Percentiles rank a stretch among this genome's conserved stretches.
Conservation (phyloP, 2,888 invertebrate genomes). For the Drosophila parthenogenetica region DNA sequence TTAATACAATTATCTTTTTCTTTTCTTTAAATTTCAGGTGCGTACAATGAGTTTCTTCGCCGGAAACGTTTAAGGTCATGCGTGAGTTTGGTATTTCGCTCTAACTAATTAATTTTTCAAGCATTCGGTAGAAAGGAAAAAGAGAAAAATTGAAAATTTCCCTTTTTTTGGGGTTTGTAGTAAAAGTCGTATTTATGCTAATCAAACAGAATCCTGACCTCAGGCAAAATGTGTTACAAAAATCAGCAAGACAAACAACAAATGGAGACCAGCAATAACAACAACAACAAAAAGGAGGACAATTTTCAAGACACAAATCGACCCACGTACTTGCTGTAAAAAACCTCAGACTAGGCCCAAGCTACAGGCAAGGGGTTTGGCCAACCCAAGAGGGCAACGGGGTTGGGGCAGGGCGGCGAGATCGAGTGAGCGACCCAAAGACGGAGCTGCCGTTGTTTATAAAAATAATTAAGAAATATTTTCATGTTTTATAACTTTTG, state of each 20-base stretch:
- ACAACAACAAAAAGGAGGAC: background rate
- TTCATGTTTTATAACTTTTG: constrained; percentile 80
- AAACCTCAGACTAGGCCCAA: constrained; percentile 31
- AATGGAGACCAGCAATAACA: constrained; percentile 31
- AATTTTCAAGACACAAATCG: constrained; percentile 50
- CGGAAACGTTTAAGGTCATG: constrained; percentile 13
- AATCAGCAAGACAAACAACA: constrained; percentile 74
- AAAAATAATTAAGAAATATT: constrained; percentile 82
- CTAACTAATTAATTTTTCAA: constrained; percentile 52
- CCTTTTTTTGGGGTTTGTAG: constrained; percentile 25
- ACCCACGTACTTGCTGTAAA: constrained; percentile 30
- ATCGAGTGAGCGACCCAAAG: constrained; percentile 17
- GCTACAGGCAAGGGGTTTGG: constrained; percentile 3
- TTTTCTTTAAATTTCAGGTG: constrained; percentile 41
- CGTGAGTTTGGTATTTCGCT: constrained; percentile 20
- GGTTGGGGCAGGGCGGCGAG: background rate
- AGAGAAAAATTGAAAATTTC: constrained; percentile 24
- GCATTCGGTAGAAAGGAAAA: constrained; percentile 4
- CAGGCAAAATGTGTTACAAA: constrained; percentile 63
- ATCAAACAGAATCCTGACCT: constrained; percentile 81
- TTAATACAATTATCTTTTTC: constrained; percentile 15
- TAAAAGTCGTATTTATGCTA: constrained; percentile 67
- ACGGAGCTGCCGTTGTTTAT: constrained; percentile 69
- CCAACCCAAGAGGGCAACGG: background rate
- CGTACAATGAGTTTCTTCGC: constrained; percentile 2